Conservation (phyloP, 2,113 vertebrate genomes). For the Sapayoa aenigma region DNA sequence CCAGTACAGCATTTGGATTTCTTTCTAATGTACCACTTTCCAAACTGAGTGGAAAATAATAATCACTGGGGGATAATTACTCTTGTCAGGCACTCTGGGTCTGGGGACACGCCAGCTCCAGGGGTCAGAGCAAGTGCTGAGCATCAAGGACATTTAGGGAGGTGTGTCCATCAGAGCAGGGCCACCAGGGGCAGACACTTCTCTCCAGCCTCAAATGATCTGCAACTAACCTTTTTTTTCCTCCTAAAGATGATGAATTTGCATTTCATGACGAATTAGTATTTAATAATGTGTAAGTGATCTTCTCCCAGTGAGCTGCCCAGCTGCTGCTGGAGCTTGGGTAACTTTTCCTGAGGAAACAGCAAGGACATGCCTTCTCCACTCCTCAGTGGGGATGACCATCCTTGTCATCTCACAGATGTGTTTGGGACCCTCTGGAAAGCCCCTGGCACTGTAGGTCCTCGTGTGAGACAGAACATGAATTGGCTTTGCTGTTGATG, state of each 20-base stretch:
- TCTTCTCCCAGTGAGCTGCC: background rate
- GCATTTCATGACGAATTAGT: background rate
- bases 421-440: background rate
- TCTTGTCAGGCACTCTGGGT: background rate
- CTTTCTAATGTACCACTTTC: background rate
- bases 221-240: background rate
- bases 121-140: background rate
- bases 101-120: background rate
- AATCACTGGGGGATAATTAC: background rate
- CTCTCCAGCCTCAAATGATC: background rate
- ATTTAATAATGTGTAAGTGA: background rate
- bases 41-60: background rate
- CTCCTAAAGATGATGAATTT: background rate
- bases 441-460: too few species aligned
- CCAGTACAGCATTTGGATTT: background rate
- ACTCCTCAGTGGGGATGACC: background rate
- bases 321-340: background rate
- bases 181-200: background rate
- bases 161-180: background rate
- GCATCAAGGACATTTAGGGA: background rate
- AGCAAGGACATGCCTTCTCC: background rate
- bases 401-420: background rate
- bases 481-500: background rate
- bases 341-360: background rate
- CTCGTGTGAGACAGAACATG: background rate